Conservation (phyloP, 2,888 invertebrate species). For the Homarus gammarus region DNA sequence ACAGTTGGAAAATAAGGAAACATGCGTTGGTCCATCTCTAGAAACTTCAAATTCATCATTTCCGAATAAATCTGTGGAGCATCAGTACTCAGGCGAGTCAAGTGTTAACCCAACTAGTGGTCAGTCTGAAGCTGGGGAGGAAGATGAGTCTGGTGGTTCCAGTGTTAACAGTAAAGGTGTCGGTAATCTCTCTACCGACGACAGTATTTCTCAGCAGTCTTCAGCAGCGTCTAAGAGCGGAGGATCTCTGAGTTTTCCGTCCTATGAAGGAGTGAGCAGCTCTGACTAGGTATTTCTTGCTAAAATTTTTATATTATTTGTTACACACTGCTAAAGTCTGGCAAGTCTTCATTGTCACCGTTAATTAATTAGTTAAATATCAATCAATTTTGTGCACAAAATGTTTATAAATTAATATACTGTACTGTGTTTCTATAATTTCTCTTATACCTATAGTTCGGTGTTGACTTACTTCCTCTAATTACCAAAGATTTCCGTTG, state of each 20-base stretch:
- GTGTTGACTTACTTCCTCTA: too few species aligned
- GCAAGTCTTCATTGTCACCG: too few species aligned
- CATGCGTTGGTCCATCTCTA: background rate
- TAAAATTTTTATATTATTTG: too few species aligned
- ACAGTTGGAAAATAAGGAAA: background rate
- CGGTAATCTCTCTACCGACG: background rate
- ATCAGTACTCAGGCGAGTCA: background rate
- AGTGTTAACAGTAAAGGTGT: background rate
- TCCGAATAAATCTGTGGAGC: background rate
- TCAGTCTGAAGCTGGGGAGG: background rate
- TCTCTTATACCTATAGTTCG: too few species aligned
- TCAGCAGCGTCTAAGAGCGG: background rate
- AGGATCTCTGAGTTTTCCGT: background rate
- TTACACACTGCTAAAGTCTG: too few species aligned
- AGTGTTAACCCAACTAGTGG: background rate
- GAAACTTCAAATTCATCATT: background rate
- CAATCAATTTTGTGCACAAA: too few species aligned
- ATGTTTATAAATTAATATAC: too few species aligned
- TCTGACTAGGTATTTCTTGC: background rate
- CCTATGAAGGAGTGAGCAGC: conserved; percentile 36
- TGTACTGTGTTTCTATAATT: too few species aligned
- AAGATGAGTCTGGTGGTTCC: background rate
- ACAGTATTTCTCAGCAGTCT: background rate
- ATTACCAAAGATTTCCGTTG: too few species aligned
- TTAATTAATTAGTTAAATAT: too few species aligned